Percentiles rank a stretch among this genome's conserved stretches.
Evolutionary conservation across 2,113 vertebrate species (phyloP).

Genomic region (Micromys minutus): DNA sequence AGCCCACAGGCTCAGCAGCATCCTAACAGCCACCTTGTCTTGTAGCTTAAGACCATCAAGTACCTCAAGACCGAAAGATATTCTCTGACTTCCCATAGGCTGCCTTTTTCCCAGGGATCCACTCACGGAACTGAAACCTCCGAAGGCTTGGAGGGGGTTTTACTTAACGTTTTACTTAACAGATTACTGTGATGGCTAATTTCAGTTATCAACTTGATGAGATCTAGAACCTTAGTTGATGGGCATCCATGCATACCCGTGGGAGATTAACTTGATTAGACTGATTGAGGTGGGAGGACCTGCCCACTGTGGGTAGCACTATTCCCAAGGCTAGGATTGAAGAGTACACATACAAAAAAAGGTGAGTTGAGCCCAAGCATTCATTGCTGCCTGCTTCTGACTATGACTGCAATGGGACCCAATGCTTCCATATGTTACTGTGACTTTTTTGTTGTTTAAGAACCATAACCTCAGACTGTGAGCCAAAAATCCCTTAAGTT

Average conservation of each 20-base stretch:
- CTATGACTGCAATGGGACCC: too few species aligned
- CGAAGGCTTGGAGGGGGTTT: background rate
- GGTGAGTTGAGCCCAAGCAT: background rate
- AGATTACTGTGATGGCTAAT: background rate
- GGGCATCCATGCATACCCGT: background rate
- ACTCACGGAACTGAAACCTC: background rate
- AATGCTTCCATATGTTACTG: background rate
- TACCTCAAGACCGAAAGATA: background rate
- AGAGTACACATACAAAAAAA: too few species aligned
- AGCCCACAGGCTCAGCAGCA: background rate
- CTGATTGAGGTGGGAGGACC: background rate
- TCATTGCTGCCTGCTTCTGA: background rate
- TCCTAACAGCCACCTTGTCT: rapidly evolving
- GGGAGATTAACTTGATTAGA: background rate
- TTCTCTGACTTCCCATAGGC: background rate
- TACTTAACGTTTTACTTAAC: background rate
- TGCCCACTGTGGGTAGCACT: background rate
- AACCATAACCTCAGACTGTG: background rate
- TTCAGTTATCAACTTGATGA: background rate
- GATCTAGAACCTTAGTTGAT: too few species aligned
- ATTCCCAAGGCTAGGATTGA: background rate
- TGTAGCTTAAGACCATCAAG: background rate
- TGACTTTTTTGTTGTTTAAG: background rate
- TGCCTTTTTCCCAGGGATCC: background rate
- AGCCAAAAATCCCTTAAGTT: background rate